These are phyloP conservation scores for Rhynchophorus ferrugineus DNA, from an alignment of 1,140 invertebrate genomes.

Conservation along the genomic window DNA sequence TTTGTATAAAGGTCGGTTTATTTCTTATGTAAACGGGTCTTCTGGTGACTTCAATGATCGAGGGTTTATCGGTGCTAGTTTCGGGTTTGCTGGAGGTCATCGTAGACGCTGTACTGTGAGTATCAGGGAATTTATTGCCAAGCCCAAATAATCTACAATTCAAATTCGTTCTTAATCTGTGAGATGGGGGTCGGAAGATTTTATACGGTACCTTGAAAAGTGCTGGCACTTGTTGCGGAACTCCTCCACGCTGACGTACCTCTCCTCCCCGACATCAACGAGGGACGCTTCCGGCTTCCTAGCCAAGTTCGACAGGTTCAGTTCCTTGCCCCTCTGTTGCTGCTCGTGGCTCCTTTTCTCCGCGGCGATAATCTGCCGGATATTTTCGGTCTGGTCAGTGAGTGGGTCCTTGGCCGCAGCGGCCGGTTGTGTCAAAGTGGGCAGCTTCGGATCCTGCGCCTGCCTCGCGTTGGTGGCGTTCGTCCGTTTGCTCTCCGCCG, in stretches of 20 bases:
- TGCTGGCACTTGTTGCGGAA: constrained; percentile 14
- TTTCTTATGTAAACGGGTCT: constrained; percentile 19
- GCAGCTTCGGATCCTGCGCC: too few relatives aligned
- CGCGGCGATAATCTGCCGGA: constrained; percentile 10
- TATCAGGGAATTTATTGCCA: background rate
- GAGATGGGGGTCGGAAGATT: too few relatives aligned
- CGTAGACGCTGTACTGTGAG: background rate
- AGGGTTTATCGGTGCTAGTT: background rate
- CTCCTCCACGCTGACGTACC: constrained; percentile 12
- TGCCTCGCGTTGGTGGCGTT: too few relatives aligned
- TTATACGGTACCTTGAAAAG: constrained; percentile 14
- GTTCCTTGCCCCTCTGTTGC: background rate
- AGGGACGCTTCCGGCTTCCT: constrained; percentile 11
- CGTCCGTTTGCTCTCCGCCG: background rate
- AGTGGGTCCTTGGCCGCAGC: background rate
- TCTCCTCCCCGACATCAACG: constrained; percentile 3
- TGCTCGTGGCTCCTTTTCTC: constrained; percentile 8
- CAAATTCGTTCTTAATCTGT: background rate
- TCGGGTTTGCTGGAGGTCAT: background rate
- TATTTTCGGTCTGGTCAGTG: constrained; percentile 11
- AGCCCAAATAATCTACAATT: constrained; percentile 14
- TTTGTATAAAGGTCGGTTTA: constrained; percentile 18
- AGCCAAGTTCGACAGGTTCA: background rate
- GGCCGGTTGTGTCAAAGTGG: too few relatives aligned
- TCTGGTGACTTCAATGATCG: constrained; percentile 12